These are phyloP conservation scores for Danio rerio DNA, from an alignment of 2,113 vertebrate genomes.

Conservation along the genomic window GRCz12tu NC_133181.1:51051501-51052000, in stretches of 20 bases:
- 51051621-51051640: not conserved
- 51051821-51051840: not conserved
- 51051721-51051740: too few species aligned
- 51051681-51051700: not conserved
- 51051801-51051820: not conserved
- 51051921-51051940: too few species aligned
- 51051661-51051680: not conserved
- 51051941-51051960: too few species aligned
- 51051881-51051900: not conserved
- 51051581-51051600: constrained; percentile 5
- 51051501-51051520: not conserved
- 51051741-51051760: too few species aligned
- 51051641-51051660: not conserved
- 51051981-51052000: too few species aligned
- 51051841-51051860: not conserved
- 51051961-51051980: too few species aligned
- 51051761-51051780: too few species aligned
- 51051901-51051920: too few species aligned
- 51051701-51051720: not conserved
- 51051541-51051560: not conserved
- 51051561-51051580: constrained; percentile 1
- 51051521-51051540: not conserved
- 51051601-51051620: not conserved
- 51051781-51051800: not conserved
- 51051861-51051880: not conserved